Evolutionary conservation across 2,888 invertebrate species (phyloP).

Genomic region (Sturmia bella): DNA sequence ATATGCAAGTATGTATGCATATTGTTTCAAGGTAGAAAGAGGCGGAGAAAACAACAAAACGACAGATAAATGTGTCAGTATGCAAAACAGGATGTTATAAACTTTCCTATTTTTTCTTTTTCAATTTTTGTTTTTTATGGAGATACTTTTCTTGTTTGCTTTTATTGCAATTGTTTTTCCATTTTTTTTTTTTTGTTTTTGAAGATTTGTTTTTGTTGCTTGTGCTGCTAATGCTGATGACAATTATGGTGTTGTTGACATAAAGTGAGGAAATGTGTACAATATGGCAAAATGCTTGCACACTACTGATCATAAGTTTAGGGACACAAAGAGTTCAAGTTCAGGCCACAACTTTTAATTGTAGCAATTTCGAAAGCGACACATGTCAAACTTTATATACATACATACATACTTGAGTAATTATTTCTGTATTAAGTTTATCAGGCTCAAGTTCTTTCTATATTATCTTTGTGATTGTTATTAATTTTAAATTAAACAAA

Average conservation of each 20-base stretch:
- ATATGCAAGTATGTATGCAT: slow-evolving; percentile 5
- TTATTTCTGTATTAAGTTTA: too few relatives aligned
- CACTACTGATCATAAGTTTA: slow-evolving; percentile 1
- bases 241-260: slow-evolving; percentile 57
- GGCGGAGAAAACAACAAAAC: slow-evolving; percentile 7
- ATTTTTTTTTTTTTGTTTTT: slow-evolving; percentile 43
- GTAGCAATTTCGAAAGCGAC: too few relatives aligned
- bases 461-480: too few relatives aligned
- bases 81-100: slow-evolving; percentile 65
- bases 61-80: slow-evolving; percentile 60
- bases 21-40: slow-evolving; percentile 11
- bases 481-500: too few relatives aligned
- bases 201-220: slow-evolving; percentile 25
- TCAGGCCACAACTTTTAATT: too few relatives aligned
- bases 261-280: slow-evolving; percentile 53
- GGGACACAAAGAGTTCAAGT: too few relatives aligned
- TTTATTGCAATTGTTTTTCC: slow-evolving; percentile 52
- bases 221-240: slow-evolving; percentile 29
- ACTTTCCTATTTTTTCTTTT: slow-evolving; percentile 18
- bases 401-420: too few relatives aligned
- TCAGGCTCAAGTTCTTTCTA: too few relatives aligned
- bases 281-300: slow-evolving; percentile 19
- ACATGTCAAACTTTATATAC: too few relatives aligned
- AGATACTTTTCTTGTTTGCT: slow-evolving; percentile 5
- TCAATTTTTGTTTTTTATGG: background rate